phyloP scores from a whole-genome alignment of 2,888 invertebrate species.

The Caenorhabditis sp. region DNA sequence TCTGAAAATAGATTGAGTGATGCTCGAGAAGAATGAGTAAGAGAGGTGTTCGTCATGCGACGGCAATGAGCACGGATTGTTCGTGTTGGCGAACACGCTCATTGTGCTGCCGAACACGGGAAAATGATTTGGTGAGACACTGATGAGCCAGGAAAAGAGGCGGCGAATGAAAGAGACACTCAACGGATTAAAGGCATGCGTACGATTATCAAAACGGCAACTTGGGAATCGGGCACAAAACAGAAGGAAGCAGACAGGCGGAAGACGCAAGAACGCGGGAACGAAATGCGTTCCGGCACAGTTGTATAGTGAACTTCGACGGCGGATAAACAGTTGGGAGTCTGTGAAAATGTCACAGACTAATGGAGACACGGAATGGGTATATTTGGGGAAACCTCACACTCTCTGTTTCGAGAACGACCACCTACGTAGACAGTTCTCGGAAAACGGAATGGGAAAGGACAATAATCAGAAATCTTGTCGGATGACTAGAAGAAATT shows the following conservation, averaged over 20 bases:
- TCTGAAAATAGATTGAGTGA: constrained; percentile 23
- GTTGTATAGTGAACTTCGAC: background rate
- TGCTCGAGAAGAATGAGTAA: background rate
- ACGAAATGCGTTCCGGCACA: constrained; percentile 5
- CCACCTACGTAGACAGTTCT: background rate
- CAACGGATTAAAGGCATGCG: constrained; percentile 36
- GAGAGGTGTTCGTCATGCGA: constrained; percentile 40
- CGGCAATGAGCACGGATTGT: constrained; percentile 31
- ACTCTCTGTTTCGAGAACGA: background rate
- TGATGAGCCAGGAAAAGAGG: constrained; percentile 9
- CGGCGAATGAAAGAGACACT: constrained; percentile 7
- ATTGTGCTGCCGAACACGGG: constrained; percentile 32
- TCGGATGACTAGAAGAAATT: background rate
- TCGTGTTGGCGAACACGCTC: constrained; percentile 33
- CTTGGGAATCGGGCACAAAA: constrained; percentile 31
- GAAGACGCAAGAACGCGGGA: no score
- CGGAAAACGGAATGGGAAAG: background rate
- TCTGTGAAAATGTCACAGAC: background rate
- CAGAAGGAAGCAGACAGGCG: constrained; percentile 41
- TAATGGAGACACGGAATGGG: background rate
- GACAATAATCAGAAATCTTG: constrained; percentile 12
- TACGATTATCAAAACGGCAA: constrained; percentile 36
- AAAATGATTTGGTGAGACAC: background rate
- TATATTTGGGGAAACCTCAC: background rate
- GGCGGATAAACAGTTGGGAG: background rate